phyloP scores from a whole-genome alignment of 35 echinoderm and acorn worm species.

The Amphiura filiformis region DNA sequence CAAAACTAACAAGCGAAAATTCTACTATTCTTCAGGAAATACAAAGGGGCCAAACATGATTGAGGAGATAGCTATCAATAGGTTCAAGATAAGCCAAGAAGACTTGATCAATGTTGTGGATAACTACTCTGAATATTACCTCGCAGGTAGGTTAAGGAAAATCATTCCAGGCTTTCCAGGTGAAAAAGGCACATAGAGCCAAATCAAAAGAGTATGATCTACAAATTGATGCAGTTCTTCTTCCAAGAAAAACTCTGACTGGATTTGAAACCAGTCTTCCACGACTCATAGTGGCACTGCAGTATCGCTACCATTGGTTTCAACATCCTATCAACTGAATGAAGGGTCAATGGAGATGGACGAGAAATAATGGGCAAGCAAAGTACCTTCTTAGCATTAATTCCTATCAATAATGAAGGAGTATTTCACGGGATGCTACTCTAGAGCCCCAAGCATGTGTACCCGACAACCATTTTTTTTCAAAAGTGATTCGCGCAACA shows the following conservation, averaged over 20 bases:
- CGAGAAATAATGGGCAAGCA: conserved; percentile 53
- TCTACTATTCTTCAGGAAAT: too few species aligned
- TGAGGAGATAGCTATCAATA: not conserved
- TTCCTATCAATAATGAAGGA: conserved; percentile 35
- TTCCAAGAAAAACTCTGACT: conserved; percentile 28
- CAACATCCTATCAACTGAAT: not conserved
- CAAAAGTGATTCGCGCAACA: conserved; percentile 73
- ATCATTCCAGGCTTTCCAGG: conserved; percentile 28
- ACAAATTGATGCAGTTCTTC: conserved; percentile 22
- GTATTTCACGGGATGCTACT: conserved; percentile 5
- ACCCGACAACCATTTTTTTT: conserved; percentile 59
- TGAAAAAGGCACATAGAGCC: not conserved
- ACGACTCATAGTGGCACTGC: conserved; percentile 21
- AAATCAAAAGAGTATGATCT: conserved; percentile 6
- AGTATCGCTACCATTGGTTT: conserved; percentile 35
- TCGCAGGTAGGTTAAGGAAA: conserved; percentile 26
- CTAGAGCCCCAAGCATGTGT: conserved; percentile 43
- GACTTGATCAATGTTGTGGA: conserved; percentile 36
- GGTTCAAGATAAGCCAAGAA: not conserved
- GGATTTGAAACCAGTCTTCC: conserved; percentile 27
- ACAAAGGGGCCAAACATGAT: too few species aligned
- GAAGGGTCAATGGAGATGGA: conserved; percentile 60
- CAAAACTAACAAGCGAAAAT: too few species aligned
- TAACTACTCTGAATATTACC: conserved; percentile 44
- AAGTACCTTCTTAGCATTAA: conserved; percentile 40